These are phyloP conservation scores for Sebastolobus alascanus DNA, from an alignment of 2,797 vertebrate genomes.

Conservation along the genomic window DNA sequence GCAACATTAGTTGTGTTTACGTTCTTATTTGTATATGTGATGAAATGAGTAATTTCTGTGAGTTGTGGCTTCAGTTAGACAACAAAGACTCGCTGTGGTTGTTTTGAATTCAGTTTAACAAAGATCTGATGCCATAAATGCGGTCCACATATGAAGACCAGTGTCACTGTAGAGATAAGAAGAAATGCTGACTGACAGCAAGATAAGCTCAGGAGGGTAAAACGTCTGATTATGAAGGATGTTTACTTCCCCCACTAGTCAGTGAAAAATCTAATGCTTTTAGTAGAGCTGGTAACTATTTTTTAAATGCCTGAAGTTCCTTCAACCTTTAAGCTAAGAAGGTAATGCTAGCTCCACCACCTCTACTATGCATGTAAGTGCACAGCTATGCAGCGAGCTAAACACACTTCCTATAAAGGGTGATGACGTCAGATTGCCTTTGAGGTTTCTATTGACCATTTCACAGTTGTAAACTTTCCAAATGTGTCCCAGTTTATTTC, in stretches of 20 bases:
- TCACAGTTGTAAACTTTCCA: background rate
- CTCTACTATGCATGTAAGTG: background rate
- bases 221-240: constrained; percentile 51
- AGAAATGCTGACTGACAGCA: constrained; percentile 61
- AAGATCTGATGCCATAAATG: constrained; percentile 39
- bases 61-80: background rate
- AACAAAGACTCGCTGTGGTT: background rate
- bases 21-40: background rate
- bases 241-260: constrained; percentile 38
- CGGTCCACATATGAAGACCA: constrained; percentile 27
- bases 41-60: background rate
- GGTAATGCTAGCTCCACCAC: background rate
- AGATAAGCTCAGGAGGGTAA: constrained; percentile 48
- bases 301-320: constrained; percentile 12
- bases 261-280: constrained; percentile 12
- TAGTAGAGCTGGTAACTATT: background rate
- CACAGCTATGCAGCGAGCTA: background rate
- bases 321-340: constrained; percentile 1
- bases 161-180: constrained; percentile 40
- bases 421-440: background rate
- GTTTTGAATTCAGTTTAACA: constrained; percentile 4
- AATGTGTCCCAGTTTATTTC: background rate
- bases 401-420: background rate
- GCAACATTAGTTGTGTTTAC: background rate
- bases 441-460: background rate